These are phyloP conservation scores for Zaprionus africanus DNA, from an alignment of 1,140 invertebrate genomes.

Conservation along the genomic window DNA sequence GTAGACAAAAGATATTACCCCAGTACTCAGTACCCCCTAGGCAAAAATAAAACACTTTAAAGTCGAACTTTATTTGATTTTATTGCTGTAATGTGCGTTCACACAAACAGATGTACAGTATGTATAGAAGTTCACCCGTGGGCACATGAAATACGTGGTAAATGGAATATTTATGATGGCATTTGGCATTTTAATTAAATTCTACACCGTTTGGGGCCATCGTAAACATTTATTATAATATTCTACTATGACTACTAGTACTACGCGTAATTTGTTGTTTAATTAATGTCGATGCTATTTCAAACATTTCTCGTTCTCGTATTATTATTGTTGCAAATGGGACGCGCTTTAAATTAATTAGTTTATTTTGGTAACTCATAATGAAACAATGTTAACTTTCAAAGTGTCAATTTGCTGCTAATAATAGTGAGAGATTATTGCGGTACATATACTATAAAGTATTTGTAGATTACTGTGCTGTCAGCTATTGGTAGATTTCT, in stretches of 20 bases:
- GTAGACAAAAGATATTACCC: slow-evolving; percentile 3
- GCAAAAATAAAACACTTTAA: slow-evolving; percentile 22
- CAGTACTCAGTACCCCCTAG: not conserved
- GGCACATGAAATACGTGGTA: slow-evolving; percentile 43
- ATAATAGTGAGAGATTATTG: not conserved
- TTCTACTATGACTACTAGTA: slow-evolving; percentile 30
- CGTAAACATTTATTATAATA: slow-evolving; percentile 59
- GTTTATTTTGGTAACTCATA: slow-evolving; percentile 39
- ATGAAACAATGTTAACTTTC: not conserved
- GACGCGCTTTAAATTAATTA: slow-evolving; percentile 58
- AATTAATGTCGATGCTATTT: slow-evolving; percentile 65
- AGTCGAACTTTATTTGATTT: slow-evolving; percentile 34
- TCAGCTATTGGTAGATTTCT: too few relatives aligned
- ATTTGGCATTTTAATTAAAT: slow-evolving; percentile 78
- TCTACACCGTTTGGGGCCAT: slow-evolving; percentile 39
- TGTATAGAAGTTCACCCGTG: not conserved
- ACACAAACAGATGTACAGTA: slow-evolving; percentile 7
- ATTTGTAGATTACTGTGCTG: too few relatives aligned
- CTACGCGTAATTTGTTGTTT: slow-evolving; percentile 72
- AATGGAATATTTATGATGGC: slow-evolving; percentile 71
- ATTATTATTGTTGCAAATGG: slow-evolving; percentile 43
- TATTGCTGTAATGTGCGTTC: slow-evolving; percentile 16
- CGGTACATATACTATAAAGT: not conserved
- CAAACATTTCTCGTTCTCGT: not conserved
- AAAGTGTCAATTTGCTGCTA: slow-evolving; percentile 3